Base-by-base conservation (phyloP, 2,888 invertebrate species). In the Fragum whitleyi region DNA sequence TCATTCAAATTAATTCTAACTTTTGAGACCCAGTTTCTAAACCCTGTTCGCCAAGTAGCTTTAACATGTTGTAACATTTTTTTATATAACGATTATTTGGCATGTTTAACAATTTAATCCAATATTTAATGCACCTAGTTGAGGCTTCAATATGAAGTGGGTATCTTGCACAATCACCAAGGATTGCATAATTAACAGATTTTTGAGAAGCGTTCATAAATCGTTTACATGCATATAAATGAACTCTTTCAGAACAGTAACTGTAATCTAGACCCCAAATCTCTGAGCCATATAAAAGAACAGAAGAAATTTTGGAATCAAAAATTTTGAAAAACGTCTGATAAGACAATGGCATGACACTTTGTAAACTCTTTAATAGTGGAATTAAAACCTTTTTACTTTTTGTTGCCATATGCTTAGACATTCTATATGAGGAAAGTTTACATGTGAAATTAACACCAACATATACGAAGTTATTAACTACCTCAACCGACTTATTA, bases 51-150 rank as follows among this genome's bases (percentile, higher is more conserved):
- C n/a, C n/a, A n/a, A n/a, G n/a, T n/a, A n/a, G n/a, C 59, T 26
- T 16, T 39, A 75, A 39, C 77, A 77, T 72, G 23, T 11, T 16
- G 36, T 74, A 74, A 36, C 67, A 68, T 29, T 42, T 36, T 36
- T 42, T 36, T 0, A 77, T 51, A 26, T 23, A 39, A 14, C 70
- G 59, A 6, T 29, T 3, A 47, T 67, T 39, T 47, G 71, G 72
- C 51, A 76, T 62, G 16, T 42, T 53, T 42, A 71, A 23, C 36
- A 83, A 28, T 53, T 62, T 51, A 32, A 83, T 14, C 71, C 53
- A 83, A 57, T 77, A 77, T 47, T 77, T 79, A 1, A 83, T 67
- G 11, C 47, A 65, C 21, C 76, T 32, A 68, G 70, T 74, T 21
- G 65, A 59, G 21, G 55, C 28, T 5, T 61, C 65, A 53, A 72